These are phyloP conservation scores for Percopsis transmontana DNA, from an alignment of 2,113 vertebrate species.

Conservation along the genomic window DNA sequence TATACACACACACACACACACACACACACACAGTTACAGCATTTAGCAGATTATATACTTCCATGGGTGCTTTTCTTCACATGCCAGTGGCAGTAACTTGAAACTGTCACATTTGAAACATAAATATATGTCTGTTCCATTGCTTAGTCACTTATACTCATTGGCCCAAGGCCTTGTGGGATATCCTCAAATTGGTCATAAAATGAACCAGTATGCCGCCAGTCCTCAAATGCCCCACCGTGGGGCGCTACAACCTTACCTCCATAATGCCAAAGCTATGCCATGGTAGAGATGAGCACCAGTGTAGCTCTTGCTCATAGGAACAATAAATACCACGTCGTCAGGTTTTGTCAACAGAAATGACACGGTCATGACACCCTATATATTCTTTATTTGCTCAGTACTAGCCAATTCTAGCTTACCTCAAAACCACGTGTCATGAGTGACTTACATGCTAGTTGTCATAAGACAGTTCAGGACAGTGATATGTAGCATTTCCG, in stretches of 20 bases:
- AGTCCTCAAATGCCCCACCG: constrained; percentile 25
- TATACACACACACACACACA: too few relatives aligned
- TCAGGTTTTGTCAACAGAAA: not conserved
- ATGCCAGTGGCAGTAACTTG: constrained; percentile 40
- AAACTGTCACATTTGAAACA: constrained; percentile 53
- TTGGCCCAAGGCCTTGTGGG: constrained; percentile 59
- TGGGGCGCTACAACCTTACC: constrained; percentile 55
- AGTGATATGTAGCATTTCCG: constrained; percentile 67
- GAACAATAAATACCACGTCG: constrained; percentile 3
- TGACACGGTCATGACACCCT: constrained; percentile 29
- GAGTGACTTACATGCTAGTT: constrained; percentile 34
- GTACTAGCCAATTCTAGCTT: constrained; percentile 71
- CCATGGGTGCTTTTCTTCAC: constrained; percentile 44
- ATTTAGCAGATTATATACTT: constrained; percentile 23
- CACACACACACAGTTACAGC: too few relatives aligned
- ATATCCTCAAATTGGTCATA: constrained; percentile 58
- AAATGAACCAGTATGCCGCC: constrained; percentile 65
- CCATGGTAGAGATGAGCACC: constrained; percentile 59
- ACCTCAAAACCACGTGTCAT: constrained; percentile 62
- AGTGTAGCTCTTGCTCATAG: constrained; percentile 24
- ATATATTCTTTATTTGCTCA: constrained; percentile 58
- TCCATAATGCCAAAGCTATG: constrained; percentile 77
- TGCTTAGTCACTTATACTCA: constrained; percentile 49
- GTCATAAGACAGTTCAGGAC: constrained; percentile 27
- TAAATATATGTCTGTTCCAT: constrained; percentile 43